These are phyloP conservation scores for Pimpla rufipes DNA, from an alignment of 2,888 invertebrate species.

Conservation along the genomic window DNA sequence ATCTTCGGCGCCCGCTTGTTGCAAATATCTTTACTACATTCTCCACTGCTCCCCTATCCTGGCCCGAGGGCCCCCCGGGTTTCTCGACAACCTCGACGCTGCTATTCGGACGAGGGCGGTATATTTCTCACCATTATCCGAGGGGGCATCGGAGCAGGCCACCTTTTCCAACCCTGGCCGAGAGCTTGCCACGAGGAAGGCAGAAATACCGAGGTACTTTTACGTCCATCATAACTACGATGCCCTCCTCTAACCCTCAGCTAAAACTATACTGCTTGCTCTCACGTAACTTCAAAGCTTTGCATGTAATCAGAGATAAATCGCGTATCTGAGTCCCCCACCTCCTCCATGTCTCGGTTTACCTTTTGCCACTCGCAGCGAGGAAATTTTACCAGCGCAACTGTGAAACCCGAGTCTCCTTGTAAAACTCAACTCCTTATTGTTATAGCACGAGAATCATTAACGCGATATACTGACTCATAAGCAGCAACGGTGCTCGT, in stretches of 20 bases:
- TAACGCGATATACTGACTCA: neutral
- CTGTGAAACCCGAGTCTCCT: constrained; percentile 9
- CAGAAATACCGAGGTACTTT: constrained; percentile 23
- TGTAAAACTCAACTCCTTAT: constrained; percentile 23
- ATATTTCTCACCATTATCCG: constrained; percentile 46
- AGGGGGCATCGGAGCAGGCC: constrained; percentile 28
- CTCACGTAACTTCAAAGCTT: constrained; percentile 50
- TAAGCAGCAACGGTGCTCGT: neutral
- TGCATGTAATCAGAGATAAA: constrained; percentile 46
- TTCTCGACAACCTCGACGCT: constrained; percentile 3
- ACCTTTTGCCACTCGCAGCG: constrained; percentile 7
- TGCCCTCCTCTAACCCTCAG: neutral
- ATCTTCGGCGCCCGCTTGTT: constrained; percentile 46
- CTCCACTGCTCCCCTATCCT: neutral
- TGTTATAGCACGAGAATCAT: constrained; percentile 19
- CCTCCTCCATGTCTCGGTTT: neutral
- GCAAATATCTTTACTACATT: constrained; percentile 44
- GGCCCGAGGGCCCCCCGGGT: constrained; percentile 4
- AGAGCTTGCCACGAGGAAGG: constrained; percentile 17
- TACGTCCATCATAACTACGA: constrained; percentile 47
- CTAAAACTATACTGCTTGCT: constrained; percentile 46
- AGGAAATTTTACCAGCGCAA: constrained; percentile 2
- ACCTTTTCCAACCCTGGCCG: constrained; percentile 18
- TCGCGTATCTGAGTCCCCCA: constrained; percentile 23
- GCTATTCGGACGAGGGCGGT: constrained; percentile 13